These are phyloP conservation scores for Menidia menidia DNA, from an alignment of 2,797 vertebrate genomes.

Conservation along the genomic window DNA sequence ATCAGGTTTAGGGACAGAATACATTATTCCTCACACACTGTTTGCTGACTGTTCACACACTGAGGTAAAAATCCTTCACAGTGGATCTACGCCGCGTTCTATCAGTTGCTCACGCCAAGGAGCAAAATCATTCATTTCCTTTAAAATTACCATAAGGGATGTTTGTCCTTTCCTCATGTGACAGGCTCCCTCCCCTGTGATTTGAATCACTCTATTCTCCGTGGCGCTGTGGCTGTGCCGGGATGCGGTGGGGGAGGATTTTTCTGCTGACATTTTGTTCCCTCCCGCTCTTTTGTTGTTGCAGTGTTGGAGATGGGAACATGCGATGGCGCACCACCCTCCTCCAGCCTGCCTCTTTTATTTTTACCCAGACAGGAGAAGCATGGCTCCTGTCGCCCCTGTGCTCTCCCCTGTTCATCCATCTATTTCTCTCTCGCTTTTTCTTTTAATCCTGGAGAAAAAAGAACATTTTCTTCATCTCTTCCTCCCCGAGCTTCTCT, in stretches of 20 bases:
- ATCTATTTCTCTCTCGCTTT: conserved; percentile 30
- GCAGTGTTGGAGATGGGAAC: conserved; percentile 29
- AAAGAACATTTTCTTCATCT: conserved; percentile 8
- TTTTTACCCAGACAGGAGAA: conserved; percentile 51
- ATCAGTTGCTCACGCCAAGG: conserved; percentile 12
- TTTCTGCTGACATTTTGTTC: conserved; percentile 45
- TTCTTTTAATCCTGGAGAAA: conserved; percentile 20
- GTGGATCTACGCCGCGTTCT: conserved; percentile 11
- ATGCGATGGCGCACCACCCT: conserved; percentile 25
- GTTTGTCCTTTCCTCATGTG: conserved; percentile 16
- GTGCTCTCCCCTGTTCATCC: conserved; percentile 41
- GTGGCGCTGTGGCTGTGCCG: conserved; percentile 14
- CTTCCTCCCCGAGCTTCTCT: not conserved
- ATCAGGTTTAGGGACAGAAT: too few relatives aligned
- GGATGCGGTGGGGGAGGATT: conserved; percentile 1
- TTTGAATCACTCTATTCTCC: conserved; percentile 32
- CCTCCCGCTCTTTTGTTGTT: conserved; percentile 40
- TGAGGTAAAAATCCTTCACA: conserved; percentile 19
- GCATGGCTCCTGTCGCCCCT: conserved; percentile 47
- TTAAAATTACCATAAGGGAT: conserved; percentile 11
- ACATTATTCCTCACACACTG: not conserved
- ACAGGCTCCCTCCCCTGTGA: conserved; percentile 33
- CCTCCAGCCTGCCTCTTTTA: conserved; percentile 34
- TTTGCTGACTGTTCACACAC: conserved; percentile 3
- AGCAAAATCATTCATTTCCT: conserved; percentile 17